Percentiles rank a stretch among this genome's conserved stretches.
phyloP scores from a whole-genome alignment of 1,140 invertebrate species.

The Ips typographus region DNA sequence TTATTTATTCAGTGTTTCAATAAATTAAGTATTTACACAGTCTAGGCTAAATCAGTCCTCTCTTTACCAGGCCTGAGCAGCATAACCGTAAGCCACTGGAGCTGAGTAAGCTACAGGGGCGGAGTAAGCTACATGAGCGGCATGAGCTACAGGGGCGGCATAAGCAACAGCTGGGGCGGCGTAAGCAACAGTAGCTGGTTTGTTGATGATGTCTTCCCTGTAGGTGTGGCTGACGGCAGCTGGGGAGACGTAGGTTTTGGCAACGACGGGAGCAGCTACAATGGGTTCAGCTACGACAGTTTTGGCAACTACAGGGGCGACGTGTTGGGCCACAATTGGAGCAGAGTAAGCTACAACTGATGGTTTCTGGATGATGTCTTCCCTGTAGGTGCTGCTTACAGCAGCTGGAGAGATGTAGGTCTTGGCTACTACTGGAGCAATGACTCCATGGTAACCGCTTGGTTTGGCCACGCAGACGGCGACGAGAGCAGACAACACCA shows the following conservation, averaged over 20 bases:
- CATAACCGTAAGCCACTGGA: slow-evolving; percentile 23
- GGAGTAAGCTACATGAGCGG: slow-evolving; percentile 14
- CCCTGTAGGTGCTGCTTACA: slow-evolving; percentile 34
- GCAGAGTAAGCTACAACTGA: slow-evolving; percentile 19
- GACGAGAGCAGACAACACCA: slow-evolving; percentile 44
- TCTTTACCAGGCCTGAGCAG: slow-evolving; percentile 37
- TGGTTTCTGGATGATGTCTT: slow-evolving; percentile 35
- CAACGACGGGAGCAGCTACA: slow-evolving; percentile 25
- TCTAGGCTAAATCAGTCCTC: slow-evolving; percentile 35
- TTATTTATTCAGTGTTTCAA: too few relatives aligned
- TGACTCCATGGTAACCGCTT: background rate
- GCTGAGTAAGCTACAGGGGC: slow-evolving; percentile 24
- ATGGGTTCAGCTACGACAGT: slow-evolving; percentile 20
- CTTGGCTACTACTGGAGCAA: slow-evolving; percentile 34
- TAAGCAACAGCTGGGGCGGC: slow-evolving; percentile 23
- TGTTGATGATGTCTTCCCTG: slow-evolving; percentile 32
- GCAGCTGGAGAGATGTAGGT: slow-evolving; percentile 26
- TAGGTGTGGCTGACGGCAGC: slow-evolving; percentile 27
- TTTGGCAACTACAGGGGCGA: slow-evolving; percentile 26
- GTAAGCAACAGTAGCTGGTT: slow-evolving; percentile 22
- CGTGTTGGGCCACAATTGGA: slow-evolving; percentile 10
- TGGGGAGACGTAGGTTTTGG: slow-evolving; percentile 25
- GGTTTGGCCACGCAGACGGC: slow-evolving; percentile 40
- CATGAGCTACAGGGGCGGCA: slow-evolving; percentile 27
- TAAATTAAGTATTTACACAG: slow-evolving; percentile 20